phyloP scores from a whole-genome alignment of 2,888 invertebrate genomes.

The Hemaris fuciformis region DNA sequence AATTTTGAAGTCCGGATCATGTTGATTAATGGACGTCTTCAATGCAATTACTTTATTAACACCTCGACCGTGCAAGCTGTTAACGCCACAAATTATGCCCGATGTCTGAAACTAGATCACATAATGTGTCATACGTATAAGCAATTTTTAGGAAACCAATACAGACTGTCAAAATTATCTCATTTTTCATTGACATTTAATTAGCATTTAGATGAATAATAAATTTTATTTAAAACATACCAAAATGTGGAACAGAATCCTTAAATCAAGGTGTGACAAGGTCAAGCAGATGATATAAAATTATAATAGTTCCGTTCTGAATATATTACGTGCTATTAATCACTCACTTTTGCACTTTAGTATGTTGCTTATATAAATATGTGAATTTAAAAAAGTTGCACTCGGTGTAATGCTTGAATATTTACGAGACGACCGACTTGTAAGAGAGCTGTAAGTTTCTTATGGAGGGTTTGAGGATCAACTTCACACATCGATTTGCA shows the following conservation, averaged over 20 bases:
- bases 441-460: constrained; percentile 62
- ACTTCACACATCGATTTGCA: constrained; percentile 60
- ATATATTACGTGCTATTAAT: constrained; percentile 37
- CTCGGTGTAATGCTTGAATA: constrained; percentile 35
- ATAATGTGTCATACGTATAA: constrained; percentile 53
- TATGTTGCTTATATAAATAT: constrained; percentile 26
- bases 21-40: constrained; percentile 20
- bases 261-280: constrained; percentile 68
- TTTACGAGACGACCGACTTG: constrained; percentile 61
- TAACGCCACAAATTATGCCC: constrained; percentile 57
- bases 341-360: constrained; percentile 46
- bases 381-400: constrained; percentile 36
- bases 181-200: constrained; percentile 67
- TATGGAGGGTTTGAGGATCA: constrained; percentile 55
- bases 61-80: constrained; percentile 42
- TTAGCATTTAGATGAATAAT: constrained; percentile 73
- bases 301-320: constrained; percentile 47
- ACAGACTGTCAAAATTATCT: constrained; percentile 56
- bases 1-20: constrained; percentile 44
- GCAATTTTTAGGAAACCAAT: constrained; percentile 51
- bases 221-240: constrained; percentile 69
- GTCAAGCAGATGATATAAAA: constrained; percentile 55
- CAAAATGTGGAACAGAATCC: constrained; percentile 69
- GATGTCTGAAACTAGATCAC: constrained; percentile 71
- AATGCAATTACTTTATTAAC: constrained; percentile 28